Base-by-base conservation (phyloP, 2,888 invertebrate species). In the Branchipolynoe longqiensis region DNA sequence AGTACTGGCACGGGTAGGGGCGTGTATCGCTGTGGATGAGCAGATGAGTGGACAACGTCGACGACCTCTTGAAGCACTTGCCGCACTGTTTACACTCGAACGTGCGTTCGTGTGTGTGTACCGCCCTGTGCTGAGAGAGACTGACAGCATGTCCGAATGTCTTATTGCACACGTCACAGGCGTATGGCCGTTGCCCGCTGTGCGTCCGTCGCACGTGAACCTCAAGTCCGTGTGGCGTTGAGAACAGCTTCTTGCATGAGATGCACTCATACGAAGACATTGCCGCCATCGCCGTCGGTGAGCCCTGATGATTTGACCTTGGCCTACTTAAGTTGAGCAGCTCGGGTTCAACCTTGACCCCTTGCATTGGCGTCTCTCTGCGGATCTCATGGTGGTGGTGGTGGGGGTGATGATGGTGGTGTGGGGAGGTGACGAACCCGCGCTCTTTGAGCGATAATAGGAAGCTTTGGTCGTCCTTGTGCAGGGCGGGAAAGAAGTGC, bases 191-290 rank as follows among this genome's bases (percentile, higher is more conserved):
- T 94, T 98, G 98, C 18, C 98, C 98, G 69, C 91, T 93, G 91
- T 99, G 98, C 48, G 98, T 98, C 90, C 98, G 95, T 90, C 98
- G 95, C 33, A 98, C 98, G 94, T 99, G 98, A 87, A 99, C 99
- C 58, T 99, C 99, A 85, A 99, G 95, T 1, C 99, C 99, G 93
- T 98, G 98, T 2, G 98, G 97, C 0, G 99, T 99, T 90, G 98
- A 98, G 94, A 99, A 99, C 96, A 98, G 97, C 94, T 99, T 99
- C 94, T 98, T 97, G 95, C 99, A 99, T 94, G 98, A 98, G 92
- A 97, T 96, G 95, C 98, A 98, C 87, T 97, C 97, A 94, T 97
- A 98, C 0, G 83, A 78, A 1, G 78, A n/a, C 28, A 78, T 41
- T 14, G n/a, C 25, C 38, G 73, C 33, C n/a, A n/a, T n/a, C 28